Base-by-base conservation (phyloP, 2,888 invertebrate species). In the Aelia acuminata region DNA sequence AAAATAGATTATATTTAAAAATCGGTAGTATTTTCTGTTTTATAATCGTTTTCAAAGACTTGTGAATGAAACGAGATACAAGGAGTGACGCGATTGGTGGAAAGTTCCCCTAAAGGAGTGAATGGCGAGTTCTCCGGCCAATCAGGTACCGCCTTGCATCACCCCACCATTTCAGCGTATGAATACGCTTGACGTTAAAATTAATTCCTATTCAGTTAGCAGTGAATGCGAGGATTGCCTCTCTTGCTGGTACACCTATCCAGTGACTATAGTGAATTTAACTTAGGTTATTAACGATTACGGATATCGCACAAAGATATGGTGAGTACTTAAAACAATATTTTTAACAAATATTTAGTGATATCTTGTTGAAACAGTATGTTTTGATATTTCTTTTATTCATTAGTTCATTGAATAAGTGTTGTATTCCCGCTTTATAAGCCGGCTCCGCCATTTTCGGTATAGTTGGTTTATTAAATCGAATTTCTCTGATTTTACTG, bases 381-480 rank as follows among this genome's bases (percentile, higher is more conserved):
- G 1, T 80, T 43, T n/a, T 43, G 43, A n/a, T 43, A 31, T 35
- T 80, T 39, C 80, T n/a, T 3, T n/a, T 11, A 1, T 63, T 48
- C 26, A 84, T n/a, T 49, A 18, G 20, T 43, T 3, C 15, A 43
- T 39, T 49, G 20, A 18, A 49, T 43, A 5, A 47, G 47, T 87
- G 49, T 88, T 75, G 50, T 84, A 87, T 48, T 85, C 57, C 84
- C 53, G 84, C 75, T 75, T 75, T 87, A 86, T 89, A 89, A 90
- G 90, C 91, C 91, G 91, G 91, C 90, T 90, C 91, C 91, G 91
- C 91, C 91, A 91, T 91, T 90, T 90, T 91, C 85, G 85, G 86
- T 85, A 26, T 48, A 63, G 26, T 87, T n/a, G 22, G 22, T 11
- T 70, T 70, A n/a, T 70, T 11, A 20, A 84, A 75, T 87, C 57